These are phyloP conservation scores for Meloidogyne chitwoodi DNA, from an alignment of 1,140 invertebrate species.

Conservation along the genomic window DNA sequence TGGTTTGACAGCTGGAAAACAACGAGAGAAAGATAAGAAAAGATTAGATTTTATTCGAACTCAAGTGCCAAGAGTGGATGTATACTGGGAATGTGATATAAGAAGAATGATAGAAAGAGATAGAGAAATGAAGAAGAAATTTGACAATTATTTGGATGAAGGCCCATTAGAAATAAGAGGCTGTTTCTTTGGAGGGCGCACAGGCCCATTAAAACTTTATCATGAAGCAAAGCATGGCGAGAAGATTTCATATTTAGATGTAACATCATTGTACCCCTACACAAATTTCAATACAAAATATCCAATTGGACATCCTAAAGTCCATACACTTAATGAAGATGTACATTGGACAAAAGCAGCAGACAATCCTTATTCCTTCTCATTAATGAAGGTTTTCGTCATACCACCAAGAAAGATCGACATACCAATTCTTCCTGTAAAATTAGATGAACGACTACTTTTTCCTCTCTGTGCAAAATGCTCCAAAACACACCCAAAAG, in stretches of 20 bases:
- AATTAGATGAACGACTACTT: background rate
- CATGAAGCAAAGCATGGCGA: background rate
- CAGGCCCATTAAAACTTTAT: background rate
- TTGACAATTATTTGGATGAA: too few relatives aligned
- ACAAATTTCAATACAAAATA: background rate
- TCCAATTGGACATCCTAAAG: background rate
- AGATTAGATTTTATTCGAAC: background rate
- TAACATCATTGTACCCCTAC: constrained; percentile 5
- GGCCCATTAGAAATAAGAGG: too few relatives aligned
- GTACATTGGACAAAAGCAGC: background rate
- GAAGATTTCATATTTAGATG: background rate
- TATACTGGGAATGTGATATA: too few relatives aligned
- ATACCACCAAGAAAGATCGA: background rate
- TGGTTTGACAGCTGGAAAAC: background rate
- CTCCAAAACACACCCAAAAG: background rate
- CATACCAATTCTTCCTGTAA: background rate
- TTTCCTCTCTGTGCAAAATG: background rate
- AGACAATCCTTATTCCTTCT: background rate
- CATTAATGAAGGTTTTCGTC: background rate
- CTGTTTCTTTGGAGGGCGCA: too few relatives aligned
- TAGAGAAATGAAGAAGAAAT: too few relatives aligned
- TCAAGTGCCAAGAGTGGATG: too few relatives aligned
- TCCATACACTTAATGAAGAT: background rate
- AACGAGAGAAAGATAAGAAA: background rate
- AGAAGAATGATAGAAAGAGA: too few relatives aligned